Percentiles rank a stretch among this genome's conserved stretches.
Conservation (phyloP, 2,888 invertebrate species). For the Mimumesa dahlbomi region DNA sequence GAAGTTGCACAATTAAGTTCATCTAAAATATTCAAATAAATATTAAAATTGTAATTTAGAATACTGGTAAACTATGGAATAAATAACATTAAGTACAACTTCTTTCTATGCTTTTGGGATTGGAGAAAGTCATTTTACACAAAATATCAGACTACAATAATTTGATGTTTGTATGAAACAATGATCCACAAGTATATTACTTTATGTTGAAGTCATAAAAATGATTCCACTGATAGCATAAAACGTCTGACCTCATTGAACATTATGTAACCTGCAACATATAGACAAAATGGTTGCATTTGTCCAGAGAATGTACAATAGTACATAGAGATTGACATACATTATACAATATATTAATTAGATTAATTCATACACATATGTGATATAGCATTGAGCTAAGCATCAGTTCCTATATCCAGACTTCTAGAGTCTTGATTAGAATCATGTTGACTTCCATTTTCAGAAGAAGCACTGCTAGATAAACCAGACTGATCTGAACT, state of each 20-base stretch:
- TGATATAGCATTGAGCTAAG: constrained; percentile 67
- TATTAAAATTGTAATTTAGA: constrained; percentile 31
- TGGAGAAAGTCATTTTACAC: constrained; percentile 17
- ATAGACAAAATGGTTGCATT: constrained; percentile 60
- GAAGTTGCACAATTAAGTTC: constrained; percentile 47
- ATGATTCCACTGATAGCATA: constrained; percentile 68
- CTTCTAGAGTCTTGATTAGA: constrained; percentile 81
- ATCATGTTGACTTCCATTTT: constrained; percentile 81
- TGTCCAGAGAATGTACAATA: constrained; percentile 57
- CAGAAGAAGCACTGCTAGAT: constrained; percentile 81
- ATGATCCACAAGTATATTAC: constrained; percentile 24
- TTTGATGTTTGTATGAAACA: constrained; percentile 33
- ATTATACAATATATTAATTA: constrained; percentile 72
- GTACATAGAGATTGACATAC: constrained; percentile 65
- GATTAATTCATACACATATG: constrained; percentile 69
- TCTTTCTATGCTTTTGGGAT: constrained; percentile 13
- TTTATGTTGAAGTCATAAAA: constrained; percentile 34
- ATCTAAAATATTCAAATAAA: constrained; percentile 36
- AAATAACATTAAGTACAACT: constrained; percentile 49
- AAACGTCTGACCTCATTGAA: constrained; percentile 64
- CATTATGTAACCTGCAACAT: constrained; percentile 55
- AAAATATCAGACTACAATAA: constrained; percentile 12
- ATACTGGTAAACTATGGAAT: constrained; percentile 27
- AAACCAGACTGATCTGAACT: constrained; percentile 80
- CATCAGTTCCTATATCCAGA: constrained; percentile 80